Percentiles rank a stretch among this genome's conserved stretches.
Evolutionary conservation across 2,888 invertebrate genomes (phyloP).

Genomic region (Tholera decimalis): DNA sequence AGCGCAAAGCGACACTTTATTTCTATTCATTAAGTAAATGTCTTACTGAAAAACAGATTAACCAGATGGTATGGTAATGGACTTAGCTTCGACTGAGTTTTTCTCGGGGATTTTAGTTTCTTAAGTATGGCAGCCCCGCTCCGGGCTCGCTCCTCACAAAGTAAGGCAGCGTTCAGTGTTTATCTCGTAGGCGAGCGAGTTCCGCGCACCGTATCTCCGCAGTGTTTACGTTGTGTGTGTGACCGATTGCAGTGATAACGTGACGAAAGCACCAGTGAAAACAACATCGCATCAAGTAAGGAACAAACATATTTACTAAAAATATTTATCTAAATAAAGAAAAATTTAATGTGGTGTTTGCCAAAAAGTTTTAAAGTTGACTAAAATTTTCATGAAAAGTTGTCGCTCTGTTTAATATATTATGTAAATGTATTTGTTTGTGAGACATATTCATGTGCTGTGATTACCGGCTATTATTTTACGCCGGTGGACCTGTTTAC

Average conservation of each 20-base stretch:
- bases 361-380: constrained; percentile 54
- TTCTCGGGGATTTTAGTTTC: constrained; percentile 53
- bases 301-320: constrained; percentile 32
- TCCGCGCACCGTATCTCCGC: constrained; percentile 54
- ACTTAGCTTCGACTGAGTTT: not conserved
- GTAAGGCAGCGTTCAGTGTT: constrained; percentile 64
- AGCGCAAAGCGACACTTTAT: no score
- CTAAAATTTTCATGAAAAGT: constrained; percentile 19
- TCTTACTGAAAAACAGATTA: no score
- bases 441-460: constrained; percentile 21
- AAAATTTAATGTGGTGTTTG: constrained; percentile 11
- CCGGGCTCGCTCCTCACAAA: constrained; percentile 67
- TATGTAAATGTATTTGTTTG: constrained; percentile 45
- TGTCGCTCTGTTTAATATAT: constrained; percentile 45
- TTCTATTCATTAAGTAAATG: no score
- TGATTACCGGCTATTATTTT: constrained; percentile 36
- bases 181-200: constrained; percentile 75
- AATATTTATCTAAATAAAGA: not conserved
- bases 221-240: constrained; percentile 79
- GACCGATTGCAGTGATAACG: constrained; percentile 81
- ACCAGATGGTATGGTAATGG: not conserved
- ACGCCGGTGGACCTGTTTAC: constrained; percentile 35
- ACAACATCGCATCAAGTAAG: constrained; percentile 72
- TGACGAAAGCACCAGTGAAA: constrained; percentile 65
- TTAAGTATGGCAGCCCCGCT: constrained; percentile 72